Base-by-base conservation (phyloP, 2,888 invertebrate genomes). In the Cerastis leucographa region DNA sequence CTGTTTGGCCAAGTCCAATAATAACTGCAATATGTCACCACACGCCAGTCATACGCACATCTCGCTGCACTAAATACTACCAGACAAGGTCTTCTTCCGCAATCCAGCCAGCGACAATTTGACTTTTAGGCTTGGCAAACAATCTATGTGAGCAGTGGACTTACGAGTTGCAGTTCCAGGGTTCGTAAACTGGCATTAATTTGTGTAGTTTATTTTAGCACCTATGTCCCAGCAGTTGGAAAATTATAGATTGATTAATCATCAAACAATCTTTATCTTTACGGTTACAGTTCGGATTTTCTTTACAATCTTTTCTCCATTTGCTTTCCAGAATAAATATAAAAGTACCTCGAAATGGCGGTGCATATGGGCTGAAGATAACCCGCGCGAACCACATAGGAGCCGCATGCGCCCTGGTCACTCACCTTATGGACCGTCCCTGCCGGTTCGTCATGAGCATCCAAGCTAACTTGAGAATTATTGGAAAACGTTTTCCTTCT, bases 361-460 rank as follows among this genome's bases (percentile, higher is more conserved):
- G 98, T 12, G 97, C 95, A 0, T 98, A 97, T 89, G 98, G 98
- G 0, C 92, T 94, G 0, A 98, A 98, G 93, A 97, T 98, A 71
- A 97, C 97, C 0, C 97, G 98, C 11, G 93, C 97, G 11, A 93
- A 95, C 22, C 94, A 97, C 14, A 91, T 97, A 0, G 97, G 98
- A 0, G 97, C 97, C 44, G 98, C 98, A 0, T 97, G 98, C 78
- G 97, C 98, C 0, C 90, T 99, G 19, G 98, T 98, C 0, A 97
- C 98, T 0, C 92, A 97, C 82, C 97, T 97, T 65, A 92, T 97
- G 66, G 96, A 97, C 85, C 96, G 97, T 69, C 98, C 99, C 0
- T 98, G 98, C 0, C 97, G 98, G 40, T 97, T 99, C 76, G 97
- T 97, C 1, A 93, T 98, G 94, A 97, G 97, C 40, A 95, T 99